A percentile compares a stretch with the other conserved stretches of the same genome.
phyloP scores from a whole-genome alignment of 2,113 vertebrate species.

The Gymnobelideus leadbeateri region DNA sequence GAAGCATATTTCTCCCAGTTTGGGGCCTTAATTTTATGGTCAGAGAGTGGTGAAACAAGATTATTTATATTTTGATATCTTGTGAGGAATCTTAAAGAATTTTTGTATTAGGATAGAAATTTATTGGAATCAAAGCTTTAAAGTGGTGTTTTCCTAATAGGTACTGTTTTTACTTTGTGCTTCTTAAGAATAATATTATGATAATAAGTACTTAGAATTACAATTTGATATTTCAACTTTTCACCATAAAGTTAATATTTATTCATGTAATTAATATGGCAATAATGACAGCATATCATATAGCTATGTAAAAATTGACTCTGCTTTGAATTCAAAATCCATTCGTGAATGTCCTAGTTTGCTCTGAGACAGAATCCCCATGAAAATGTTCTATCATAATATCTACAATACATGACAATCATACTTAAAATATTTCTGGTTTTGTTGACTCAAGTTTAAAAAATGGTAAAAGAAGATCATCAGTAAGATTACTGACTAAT shows the following conservation, averaged over 20 bases:
- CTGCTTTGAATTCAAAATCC: neutral
- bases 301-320: neutral
- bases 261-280: neutral
- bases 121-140: neutral
- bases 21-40: neutral
- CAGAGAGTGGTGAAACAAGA: neutral
- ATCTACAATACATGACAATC: neutral
- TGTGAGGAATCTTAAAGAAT: neutral
- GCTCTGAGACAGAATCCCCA: neutral
- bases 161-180: neutral
- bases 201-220: neutral
- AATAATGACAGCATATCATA: neutral
- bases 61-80: neutral
- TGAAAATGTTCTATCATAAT: neutral
- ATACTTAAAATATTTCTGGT: neutral
- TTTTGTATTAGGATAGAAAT: neutral
- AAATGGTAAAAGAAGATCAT: neutral
- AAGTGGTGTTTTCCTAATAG: neutral
- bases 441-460: neutral
- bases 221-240: neutral
- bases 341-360: neutral
- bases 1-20: neutral
- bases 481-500: neutral
- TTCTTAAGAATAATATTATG: neutral
- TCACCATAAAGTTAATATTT: neutral